phyloP scores from a whole-genome alignment of 2,888 invertebrate species.

The Cerastis rubricosa region DNA sequence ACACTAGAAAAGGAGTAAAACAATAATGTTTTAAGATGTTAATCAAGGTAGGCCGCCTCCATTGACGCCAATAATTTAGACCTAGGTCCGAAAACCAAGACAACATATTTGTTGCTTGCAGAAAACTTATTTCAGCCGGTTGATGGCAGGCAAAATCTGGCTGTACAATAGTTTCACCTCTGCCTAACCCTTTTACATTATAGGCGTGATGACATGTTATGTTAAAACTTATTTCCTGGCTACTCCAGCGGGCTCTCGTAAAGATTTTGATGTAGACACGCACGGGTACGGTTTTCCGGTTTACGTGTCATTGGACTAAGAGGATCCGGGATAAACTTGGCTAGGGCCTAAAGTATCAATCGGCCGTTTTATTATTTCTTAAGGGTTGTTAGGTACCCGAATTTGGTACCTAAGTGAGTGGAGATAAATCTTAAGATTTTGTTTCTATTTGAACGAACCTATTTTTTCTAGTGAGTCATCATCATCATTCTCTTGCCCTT shows the following conservation, averaged over 20 bases:
- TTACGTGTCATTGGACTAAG: conserved; percentile 32
- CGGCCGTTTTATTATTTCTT: not conserved
- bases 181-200: not conserved
- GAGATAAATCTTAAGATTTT: not conserved
- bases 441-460: not conserved
- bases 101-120: not conserved
- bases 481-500: no score
- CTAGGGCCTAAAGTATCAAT: not conserved
- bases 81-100: not conserved
- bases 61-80: not conserved
- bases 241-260: conserved; percentile 10
- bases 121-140: not conserved
- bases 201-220: not conserved
- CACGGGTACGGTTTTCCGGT: conserved; percentile 18
- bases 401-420: not conserved
- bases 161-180: no score
- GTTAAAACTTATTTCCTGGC: not conserved
- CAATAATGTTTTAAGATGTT: no score
- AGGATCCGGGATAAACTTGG: conserved; percentile 9
- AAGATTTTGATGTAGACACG: conserved; percentile 21
- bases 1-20: no score
- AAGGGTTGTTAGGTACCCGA: not conserved
- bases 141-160: no score
- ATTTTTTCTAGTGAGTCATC: no score
- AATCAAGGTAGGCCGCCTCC: no score